phyloP scores from a whole-genome alignment of 2,113 vertebrate genomes.

The Electrona antarctica region DNA sequence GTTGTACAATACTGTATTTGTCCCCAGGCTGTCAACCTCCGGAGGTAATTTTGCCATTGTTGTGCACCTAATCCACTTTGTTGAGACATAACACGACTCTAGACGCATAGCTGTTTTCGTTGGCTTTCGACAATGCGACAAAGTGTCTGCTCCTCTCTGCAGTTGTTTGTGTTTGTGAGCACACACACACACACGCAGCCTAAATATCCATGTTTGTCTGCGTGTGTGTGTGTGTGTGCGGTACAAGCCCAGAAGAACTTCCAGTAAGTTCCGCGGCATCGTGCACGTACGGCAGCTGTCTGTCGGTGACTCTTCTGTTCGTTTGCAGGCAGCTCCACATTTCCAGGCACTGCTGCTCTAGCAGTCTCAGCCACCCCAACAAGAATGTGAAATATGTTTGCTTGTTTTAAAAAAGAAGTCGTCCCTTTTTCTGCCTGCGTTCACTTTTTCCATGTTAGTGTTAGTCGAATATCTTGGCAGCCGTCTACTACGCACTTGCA shows the following conservation, averaged over 20 bases:
- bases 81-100: too few relatives aligned
- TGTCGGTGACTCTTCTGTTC: slow-evolving; percentile 34
- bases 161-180: background rate
- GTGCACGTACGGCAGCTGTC: slow-evolving; percentile 25
- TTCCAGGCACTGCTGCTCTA: slow-evolving; percentile 45
- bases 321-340: slow-evolving; percentile 61
- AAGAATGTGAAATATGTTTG: slow-evolving; percentile 77
- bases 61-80: too few relatives aligned
- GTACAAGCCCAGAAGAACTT: slow-evolving; percentile 36
- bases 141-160: background rate
- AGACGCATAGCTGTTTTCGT: background rate
- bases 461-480: slow-evolving; percentile 59
- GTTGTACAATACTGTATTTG: too few relatives aligned
- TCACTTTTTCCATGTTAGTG: slow-evolving; percentile 62
- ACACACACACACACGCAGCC: too few relatives aligned
- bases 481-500: background rate
- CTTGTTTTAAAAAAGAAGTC: slow-evolving; percentile 52
- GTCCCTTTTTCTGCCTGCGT: slow-evolving; percentile 47
- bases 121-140: background rate
- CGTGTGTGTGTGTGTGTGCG: background rate
- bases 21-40: too few relatives aligned
- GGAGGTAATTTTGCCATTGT: too few relatives aligned
- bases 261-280: slow-evolving; percentile 21
- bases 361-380: slow-evolving; percentile 49
- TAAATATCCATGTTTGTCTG: background rate